Evolutionary conservation across 2,113 vertebrate species (phyloP), one percentile per base, ranked within the genome.

Genomic region (Galbula dea): DNA sequence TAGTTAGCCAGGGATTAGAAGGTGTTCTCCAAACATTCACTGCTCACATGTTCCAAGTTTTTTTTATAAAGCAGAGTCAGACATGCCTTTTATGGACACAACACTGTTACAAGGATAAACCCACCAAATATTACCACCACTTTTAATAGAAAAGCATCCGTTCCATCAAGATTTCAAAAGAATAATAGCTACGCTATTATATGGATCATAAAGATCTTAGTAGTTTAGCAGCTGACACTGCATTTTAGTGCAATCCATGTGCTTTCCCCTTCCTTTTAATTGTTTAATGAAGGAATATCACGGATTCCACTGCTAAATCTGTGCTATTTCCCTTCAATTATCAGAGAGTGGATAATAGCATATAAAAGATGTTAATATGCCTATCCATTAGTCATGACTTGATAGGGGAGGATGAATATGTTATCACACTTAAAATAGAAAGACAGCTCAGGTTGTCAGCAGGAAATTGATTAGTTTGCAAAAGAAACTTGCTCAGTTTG

Each of bases 401-500:
- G 68, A 96, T 89, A 62, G 48, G 93, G 54, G 24, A 96, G 77
- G 63, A 96, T 46, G 32, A 90, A 89, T 93, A 84, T 85, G 74
- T 92, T 84, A 95, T 85, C 67, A 65, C 41, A 77, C 58, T 73
- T 79, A 93, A 95, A 97, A 95, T 10, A 86, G 75, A 96, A 97
- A 96, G 39, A 95, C 93, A 65, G 52, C 59, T 95, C 62, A 81
- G 43, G 39, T 36, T 97, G 80, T 93, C 95, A 95, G 72, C 21
- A 4, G 80, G 54, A 97, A 95, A 49, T 92, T 96, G 94, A 97
- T 94, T 95, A 89, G 88, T 81, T 77, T 76, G 13, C 66, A 81
- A 90, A 69, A 93, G 73, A 94, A 97, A 97, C 61, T 93, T 95
- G 45, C 36, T 92, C 88, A 91, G 32, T 95, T 95, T 97, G 46